phyloP scores from a whole-genome alignment of 2,888 invertebrate genomes.

The Trichogramma evanescens region DNA sequence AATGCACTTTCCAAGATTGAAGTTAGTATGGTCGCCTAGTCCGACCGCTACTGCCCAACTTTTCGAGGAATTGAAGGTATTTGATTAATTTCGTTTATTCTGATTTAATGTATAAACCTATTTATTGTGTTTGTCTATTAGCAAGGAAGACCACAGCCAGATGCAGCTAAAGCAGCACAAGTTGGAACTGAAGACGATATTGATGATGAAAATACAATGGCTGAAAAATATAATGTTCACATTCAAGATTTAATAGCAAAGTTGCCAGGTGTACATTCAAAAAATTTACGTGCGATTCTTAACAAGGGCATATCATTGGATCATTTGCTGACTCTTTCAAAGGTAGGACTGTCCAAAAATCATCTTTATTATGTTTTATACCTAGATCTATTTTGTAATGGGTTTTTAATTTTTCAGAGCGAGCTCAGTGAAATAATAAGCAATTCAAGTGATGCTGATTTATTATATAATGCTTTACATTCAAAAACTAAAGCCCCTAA shows the following conservation, averaged over 20 bases:
- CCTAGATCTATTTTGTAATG: neutral
- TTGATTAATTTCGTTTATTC: slow-evolving; percentile 1
- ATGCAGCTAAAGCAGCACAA: slow-evolving; percentile 62
- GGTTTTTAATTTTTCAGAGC: slow-evolving; percentile 48
- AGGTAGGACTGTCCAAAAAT: slow-evolving; percentile 45
- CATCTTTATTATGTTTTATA: slow-evolving; percentile 5
- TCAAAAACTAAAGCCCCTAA: slow-evolving; percentile 57
- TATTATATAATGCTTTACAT: slow-evolving; percentile 66
- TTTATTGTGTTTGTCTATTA: slow-evolving; percentile 37
- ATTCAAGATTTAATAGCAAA: slow-evolving; percentile 78
- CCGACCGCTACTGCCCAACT: slow-evolving; percentile 94
- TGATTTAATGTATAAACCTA: slow-evolving; percentile 3
- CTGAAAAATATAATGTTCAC: slow-evolving; percentile 63
- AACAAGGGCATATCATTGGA: slow-evolving; percentile 66
- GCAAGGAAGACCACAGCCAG: slow-evolving; percentile 78
- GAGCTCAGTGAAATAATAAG: slow-evolving; percentile 66
- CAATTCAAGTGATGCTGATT: slow-evolving; percentile 63
- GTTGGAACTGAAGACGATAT: slow-evolving; percentile 61
- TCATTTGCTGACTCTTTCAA: slow-evolving; percentile 54
- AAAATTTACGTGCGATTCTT: slow-evolving; percentile 73
- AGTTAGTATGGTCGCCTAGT: slow-evolving; percentile 93
- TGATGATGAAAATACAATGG: slow-evolving; percentile 46
- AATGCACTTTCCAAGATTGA: slow-evolving; percentile 86
- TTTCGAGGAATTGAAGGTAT: slow-evolving; percentile 88
- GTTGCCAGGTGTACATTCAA: slow-evolving; percentile 81